Base-by-base conservation (phyloP, 2,797 vertebrate species). In the Oryzias dopingdopingensis region DNA sequence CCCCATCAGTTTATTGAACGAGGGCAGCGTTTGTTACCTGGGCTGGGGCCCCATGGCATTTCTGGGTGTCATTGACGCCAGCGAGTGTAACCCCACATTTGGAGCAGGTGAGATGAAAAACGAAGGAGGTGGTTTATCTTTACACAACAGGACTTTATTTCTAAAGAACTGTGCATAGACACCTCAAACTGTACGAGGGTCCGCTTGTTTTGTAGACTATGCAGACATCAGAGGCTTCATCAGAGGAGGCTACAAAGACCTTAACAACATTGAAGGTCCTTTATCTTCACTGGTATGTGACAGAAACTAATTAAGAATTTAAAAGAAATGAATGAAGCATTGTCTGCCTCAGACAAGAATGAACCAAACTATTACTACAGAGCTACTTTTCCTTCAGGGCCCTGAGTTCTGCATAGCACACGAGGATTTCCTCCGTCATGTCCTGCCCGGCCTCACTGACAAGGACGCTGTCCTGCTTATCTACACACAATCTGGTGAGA, bases 61-160 rank as follows among this genome's bases (percentile, higher is more conserved):
- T 18, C 77, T 92, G 12, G 90, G 89, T 40, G 88, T 94, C 65
- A 90, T 91, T 24, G 92, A 93, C 13, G 90, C 92, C 61, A 93
- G 90, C 14, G 92, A 94, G 79, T 94, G 92, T 61, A 72, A 78
- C 12, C 91, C 92, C 29, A 92, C 90, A 0, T 94, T 92, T 17
- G 91, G 92, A 59, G 90, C 93, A 85, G 90, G 92, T 93, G 76
- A 82, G 62, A 2, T 4, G 8, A 29, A 42, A 18, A 14, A 12
- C 6, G 16, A 10, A 2, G 42, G 15, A 43, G 5, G 42, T 7
- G 18, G 54, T 52, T 23, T 7, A 16, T n/a, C 50, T 1, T 14
- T 42, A 23, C 24, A 48, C 16, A 15, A 15, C 43, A 20, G 7
- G 6, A 15, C 44, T 52, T 42, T 7, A 42, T 23, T 23, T 42